Percentiles rank a stretch among this genome's conserved stretches.
These are phyloP conservation scores for Gymnothorax javanicus DNA, from an alignment of 2,797 vertebrate genomes.

Conservation along the genomic window DNA sequence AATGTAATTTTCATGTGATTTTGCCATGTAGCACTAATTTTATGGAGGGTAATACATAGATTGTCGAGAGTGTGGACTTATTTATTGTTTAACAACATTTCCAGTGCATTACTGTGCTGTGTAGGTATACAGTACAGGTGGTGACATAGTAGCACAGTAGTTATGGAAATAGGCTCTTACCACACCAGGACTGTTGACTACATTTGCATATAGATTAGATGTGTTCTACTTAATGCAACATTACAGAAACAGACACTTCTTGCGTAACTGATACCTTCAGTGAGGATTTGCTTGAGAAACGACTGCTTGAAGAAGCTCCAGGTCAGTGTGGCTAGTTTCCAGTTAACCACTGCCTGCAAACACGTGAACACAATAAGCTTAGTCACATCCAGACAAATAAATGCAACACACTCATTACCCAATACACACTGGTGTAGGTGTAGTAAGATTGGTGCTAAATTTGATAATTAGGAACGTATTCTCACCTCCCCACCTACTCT, in stretches of 20 bases:
- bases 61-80: neutral
- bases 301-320: slow-evolving; percentile 99
- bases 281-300: slow-evolving; percentile 96
- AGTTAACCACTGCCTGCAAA: slow-evolving; percentile 80
- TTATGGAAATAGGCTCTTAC: neutral
- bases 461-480: neutral
- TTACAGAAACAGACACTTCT: neutral
- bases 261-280: slow-evolving; percentile 77
- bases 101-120: neutral
- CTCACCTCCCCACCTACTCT: slow-evolving; percentile 74
- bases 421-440: neutral
- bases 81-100: neutral
- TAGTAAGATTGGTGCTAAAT: neutral
- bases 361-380: slow-evolving; percentile 29
- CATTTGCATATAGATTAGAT: neutral
- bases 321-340: slow-evolving; percentile 84
- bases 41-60: neutral
- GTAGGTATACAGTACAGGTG: neutral
- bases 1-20: neutral
- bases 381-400: slow-evolving; percentile 61
- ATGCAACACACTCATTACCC: slow-evolving; percentile 8
- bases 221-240: neutral
- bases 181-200: neutral
- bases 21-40: neutral
- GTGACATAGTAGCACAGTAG: neutral